Conservation (phyloP, 2,888 invertebrate species). For the Emmelina monodactyla region DNA sequence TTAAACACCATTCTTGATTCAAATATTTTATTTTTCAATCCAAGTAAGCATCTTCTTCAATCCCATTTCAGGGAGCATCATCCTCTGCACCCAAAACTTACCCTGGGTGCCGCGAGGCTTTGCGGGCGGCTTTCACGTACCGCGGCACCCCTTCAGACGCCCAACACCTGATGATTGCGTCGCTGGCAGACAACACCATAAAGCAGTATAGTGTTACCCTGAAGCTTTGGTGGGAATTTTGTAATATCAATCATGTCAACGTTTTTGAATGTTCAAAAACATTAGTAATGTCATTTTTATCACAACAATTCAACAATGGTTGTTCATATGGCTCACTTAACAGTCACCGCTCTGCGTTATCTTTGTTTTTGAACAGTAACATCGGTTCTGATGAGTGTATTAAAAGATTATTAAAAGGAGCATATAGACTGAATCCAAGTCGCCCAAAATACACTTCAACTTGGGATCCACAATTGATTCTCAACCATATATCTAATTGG, state of each 20-base stretch:
- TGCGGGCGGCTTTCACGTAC: no score
- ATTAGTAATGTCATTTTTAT: conserved; percentile 3
- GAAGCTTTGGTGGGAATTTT: conserved; percentile 3
- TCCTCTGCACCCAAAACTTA: no score
- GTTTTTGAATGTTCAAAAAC: neutral
- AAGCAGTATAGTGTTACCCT: conserved; percentile 12
- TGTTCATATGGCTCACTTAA: conserved; percentile 4
- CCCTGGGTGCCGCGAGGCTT: no score
- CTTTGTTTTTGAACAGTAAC: conserved; percentile 6
- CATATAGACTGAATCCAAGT: conserved; percentile 11
- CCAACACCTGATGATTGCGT: conserved; percentile 6
- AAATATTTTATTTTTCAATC: conserved; percentile 5
- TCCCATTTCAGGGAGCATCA: no score
- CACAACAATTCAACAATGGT: conserved; percentile 8
- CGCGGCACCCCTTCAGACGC: conserved; percentile 3
- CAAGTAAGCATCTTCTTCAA: conserved; percentile 3
- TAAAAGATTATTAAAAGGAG: conserved; percentile 12
- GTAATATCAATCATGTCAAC: neutral
- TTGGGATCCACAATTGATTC: conserved; percentile 6
- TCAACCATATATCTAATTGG: conserved; percentile 4
- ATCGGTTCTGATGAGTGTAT: conserved; percentile 2
- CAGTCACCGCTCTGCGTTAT: conserved; percentile 9
- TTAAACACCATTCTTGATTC: conserved; percentile 6
- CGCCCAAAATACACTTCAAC: no score
- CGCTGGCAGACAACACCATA: conserved; percentile 5